Evolutionary conservation across 2,888 invertebrate species (phyloP), one percentile per base, ranked within the genome.

Genomic region (Cantharis flavilabris): DNA sequence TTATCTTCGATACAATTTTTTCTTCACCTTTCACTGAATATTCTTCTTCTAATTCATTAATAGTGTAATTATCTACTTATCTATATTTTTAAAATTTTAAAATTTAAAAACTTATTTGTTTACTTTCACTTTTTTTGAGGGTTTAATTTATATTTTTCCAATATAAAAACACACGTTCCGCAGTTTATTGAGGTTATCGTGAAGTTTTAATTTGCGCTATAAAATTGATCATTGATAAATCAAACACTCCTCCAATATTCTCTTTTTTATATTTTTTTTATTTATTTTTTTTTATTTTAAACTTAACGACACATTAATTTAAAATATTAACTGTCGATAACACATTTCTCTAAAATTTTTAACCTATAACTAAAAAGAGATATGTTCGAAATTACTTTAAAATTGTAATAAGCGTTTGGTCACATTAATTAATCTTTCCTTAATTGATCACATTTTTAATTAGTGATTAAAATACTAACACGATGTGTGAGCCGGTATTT

Each of bases 401-500:
- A 72, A 70, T 63, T 72, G 30, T 62, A 63, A 20, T 23, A 16
- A 23, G 70, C 23, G 16, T 28, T 18, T 70, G 63, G 70, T 26
- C 62, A 71, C 69, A 69, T 73, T 67, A 72, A 69, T 72, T 72
- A 49, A 49, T 49, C n/a, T 49, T n/a, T 49, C 49, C n/a, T 49
- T 49, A n/a, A n/a, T 49, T 49, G 49, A 49, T 49, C 49, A 49
- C 49, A 49, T 49, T 49, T 67, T 67, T 23, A 77, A 69, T 71
- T 71, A 71, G 30, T 67, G 70, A 28, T 30, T 71, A 63, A 20
- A 71, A 23, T 69, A 75, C 64, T 70, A 73, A 65, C 78, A 76
- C 76, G 72, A 77, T 69, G 26, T 75, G 72, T 72, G 76, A 70
- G 71, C 72, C 73, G 71, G 75, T 76, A 73, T 69, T 75, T 76